phyloP scores from a whole-genome alignment of 2,888 invertebrate species.

The Diarsia brunnea region DNA sequence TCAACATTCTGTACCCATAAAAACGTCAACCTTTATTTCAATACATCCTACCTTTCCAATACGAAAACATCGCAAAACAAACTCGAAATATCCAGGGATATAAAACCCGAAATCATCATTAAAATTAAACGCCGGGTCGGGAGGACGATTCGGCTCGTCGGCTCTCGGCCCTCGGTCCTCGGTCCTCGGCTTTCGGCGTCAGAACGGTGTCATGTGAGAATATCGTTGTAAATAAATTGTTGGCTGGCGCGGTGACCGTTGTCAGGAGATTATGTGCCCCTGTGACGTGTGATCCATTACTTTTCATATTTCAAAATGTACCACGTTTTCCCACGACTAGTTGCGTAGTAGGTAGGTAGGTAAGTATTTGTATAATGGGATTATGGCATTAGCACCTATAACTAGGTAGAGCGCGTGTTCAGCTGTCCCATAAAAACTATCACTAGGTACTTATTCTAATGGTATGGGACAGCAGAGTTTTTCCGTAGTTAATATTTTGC shows the following conservation, averaged over 20 bases:
- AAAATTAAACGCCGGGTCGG: conserved; percentile 66
- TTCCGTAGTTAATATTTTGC: not conserved
- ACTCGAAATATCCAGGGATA: conserved; percentile 44
- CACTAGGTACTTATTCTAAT: not conserved
- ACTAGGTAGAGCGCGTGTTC: not conserved
- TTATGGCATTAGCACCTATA: not conserved
- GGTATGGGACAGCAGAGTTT: not conserved
- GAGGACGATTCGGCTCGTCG: conserved; percentile 68
- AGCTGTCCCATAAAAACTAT: not conserved
- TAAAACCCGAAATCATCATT: conserved; percentile 61
- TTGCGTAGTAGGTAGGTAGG: not conserved
- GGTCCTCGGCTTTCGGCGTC: conserved; percentile 51
- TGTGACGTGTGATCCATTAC: conserved; percentile 70
- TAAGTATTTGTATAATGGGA: not conserved
- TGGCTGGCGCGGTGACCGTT: conserved; percentile 73
- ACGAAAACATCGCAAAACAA: conserved; percentile 46
- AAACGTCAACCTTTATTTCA: conserved; percentile 41
- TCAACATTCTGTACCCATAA: conserved; percentile 3
- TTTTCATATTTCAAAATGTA: conserved; percentile 67
- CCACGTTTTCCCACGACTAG: conserved; percentile 58
- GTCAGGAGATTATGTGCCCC: conserved; percentile 78
- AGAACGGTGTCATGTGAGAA: conserved; percentile 69
- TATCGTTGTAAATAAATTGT: conserved; percentile 79
- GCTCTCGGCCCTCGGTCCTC: conserved; percentile 26
- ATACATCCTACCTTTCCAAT: conserved; percentile 40